Conservation (phyloP, 2,797 vertebrate genomes). For the Protosalanx chinensis region DNA sequence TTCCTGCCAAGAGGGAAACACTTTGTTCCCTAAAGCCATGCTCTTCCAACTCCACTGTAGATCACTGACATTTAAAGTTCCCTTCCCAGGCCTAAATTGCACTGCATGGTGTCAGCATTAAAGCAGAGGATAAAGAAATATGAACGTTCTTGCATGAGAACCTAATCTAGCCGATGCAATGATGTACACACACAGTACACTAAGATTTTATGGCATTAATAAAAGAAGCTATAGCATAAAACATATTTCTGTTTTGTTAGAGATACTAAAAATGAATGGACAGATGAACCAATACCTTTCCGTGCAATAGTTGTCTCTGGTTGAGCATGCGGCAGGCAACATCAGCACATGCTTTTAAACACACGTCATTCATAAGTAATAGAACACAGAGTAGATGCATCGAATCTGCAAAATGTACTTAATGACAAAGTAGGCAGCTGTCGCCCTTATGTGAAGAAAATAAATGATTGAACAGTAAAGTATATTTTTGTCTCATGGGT, state of each 20-base stretch:
- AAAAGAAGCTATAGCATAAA: no score
- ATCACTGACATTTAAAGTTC: slow-evolving; percentile 64
- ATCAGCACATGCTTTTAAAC: neutral
- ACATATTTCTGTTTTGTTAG: no score
- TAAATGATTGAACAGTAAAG: slow-evolving; percentile 27
- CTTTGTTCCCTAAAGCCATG: slow-evolving; percentile 64
- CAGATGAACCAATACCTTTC: no score
- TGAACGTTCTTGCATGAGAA: slow-evolving; percentile 11
- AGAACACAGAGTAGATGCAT: neutral
- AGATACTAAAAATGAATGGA: neutral
- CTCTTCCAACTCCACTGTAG: slow-evolving; percentile 60
- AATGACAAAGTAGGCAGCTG: slow-evolving; percentile 12
- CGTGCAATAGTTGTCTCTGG: neutral
- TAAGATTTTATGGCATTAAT: no score
- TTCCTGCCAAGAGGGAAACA: slow-evolving; percentile 64
- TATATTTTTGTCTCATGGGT: slow-evolving; percentile 1
- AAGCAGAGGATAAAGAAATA: slow-evolving; percentile 48
- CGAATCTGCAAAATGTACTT: neutral
- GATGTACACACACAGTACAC: neutral
- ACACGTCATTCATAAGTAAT: neutral
- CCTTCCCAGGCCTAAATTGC: slow-evolving; percentile 44
- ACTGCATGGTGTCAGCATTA: slow-evolving; percentile 48
- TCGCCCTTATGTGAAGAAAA: slow-evolving; percentile 11
- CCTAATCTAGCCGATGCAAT: neutral
- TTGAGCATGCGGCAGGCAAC: no score